Evolutionary conservation across 2,797 vertebrate species (phyloP), one percentile per base, ranked within the genome.

Genomic region (Labroides dimidiatus): DNA sequence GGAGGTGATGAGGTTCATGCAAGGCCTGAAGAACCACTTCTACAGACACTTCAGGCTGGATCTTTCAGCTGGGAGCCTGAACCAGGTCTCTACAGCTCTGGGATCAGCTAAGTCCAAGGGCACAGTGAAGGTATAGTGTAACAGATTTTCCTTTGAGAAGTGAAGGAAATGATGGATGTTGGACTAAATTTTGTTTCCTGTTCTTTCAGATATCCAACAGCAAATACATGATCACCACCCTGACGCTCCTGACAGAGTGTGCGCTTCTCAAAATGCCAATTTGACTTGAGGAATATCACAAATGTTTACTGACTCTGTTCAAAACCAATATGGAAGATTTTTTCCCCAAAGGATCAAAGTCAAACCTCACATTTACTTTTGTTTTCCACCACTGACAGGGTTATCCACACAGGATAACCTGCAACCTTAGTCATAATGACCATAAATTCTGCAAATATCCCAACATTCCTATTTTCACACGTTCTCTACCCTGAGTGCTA

Each of bases 1-100:
- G 59, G 96, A 98, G 70, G 96, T 98, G 67, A 91, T 85, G 48
- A 48, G 89, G 30, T 97, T 98, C 86, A 94, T 96, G 87, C 92
- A 93, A 42, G 94, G 93, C 36, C 94, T 99, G 64, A 94, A 94
- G 70, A 91, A 87, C 39, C 96, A 99, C 84, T 97, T 99, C 70
- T 93, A 96, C 89, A 94, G 96, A 81, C 97, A 99, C 89, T 99
- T 99, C 89, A 95, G 90, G 84, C 91, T 98, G 82, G 91, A 94
- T 60, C 91, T 99, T 63, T 95, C 97, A 24, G 95, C 96, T 1
- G 93, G 95, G 21, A 93, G 57, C 69, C 87, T 99, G 53, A 89
- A 86, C 17, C 94, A 95, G 75, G 94, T 99, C 65, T 95, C 96
- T 19, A 97, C 97, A 0, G 87, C 93, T 0, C 78, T 97, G 82